These are phyloP conservation scores for Halyomorpha halys DNA, from an alignment of 1,140 invertebrate genomes.

Conservation along the genomic window DNA sequence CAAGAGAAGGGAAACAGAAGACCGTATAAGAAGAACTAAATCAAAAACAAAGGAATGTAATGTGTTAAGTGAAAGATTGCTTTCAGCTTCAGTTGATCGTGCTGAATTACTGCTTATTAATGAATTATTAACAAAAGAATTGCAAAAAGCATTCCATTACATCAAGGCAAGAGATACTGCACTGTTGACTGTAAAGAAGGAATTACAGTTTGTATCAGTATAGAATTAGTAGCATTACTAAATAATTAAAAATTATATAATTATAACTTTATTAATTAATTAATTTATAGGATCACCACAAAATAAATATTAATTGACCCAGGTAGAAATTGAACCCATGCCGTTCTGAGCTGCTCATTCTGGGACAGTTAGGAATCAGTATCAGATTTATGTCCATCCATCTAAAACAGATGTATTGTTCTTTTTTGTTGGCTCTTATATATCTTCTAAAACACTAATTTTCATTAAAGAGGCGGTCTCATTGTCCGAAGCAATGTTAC, in stretches of 20 bases:
- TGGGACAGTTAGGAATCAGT: too few species aligned
- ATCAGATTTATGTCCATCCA: too few species aligned
- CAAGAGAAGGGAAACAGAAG: conserved; percentile 6
- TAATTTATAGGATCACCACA: not conserved
- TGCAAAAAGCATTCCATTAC: not conserved
- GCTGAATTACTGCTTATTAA: conserved; percentile 3
- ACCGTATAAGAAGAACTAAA: not conserved
- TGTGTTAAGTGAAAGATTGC: not conserved
- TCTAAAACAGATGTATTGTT: too few species aligned
- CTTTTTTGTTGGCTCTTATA: too few species aligned
- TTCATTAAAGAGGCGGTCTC: too few species aligned
- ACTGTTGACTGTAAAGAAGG: not conserved
- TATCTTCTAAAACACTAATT: too few species aligned
- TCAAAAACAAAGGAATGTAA: not conserved
- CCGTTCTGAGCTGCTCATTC: too few species aligned
- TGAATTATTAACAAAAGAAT: not conserved
- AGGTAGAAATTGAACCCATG: not conserved
- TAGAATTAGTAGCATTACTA: too few species aligned
- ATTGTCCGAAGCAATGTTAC: too few species aligned
- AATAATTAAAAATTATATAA: too few species aligned
- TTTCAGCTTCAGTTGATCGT: not conserved
- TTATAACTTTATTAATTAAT: not conserved
- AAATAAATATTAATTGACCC: not conserved
- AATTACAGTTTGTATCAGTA: not conserved
- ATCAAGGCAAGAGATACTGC: not conserved